Conservation (phyloP, 1,140 invertebrate genomes). For the Hydropsyche tenuis region DNA sequence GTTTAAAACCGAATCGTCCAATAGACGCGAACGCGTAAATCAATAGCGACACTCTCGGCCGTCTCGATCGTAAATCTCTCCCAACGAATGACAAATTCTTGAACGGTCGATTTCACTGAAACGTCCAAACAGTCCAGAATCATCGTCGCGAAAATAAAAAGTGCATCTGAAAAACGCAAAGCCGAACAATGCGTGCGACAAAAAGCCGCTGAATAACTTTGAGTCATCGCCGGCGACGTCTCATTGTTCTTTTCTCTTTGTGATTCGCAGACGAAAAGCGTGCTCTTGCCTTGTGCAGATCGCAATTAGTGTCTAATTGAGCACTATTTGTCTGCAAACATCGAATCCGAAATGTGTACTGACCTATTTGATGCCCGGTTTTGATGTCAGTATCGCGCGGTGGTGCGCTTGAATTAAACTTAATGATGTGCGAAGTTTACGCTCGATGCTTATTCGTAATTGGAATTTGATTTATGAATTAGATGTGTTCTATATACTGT, state of each 20-base stretch:
- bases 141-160: slow-evolving; percentile 40
- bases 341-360: no score
- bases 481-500: no score
- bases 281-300: background rate
- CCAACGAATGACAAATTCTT: slow-evolving; percentile 45
- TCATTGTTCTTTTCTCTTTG: slow-evolving; percentile 20
- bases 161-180: background rate
- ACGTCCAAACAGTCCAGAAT: slow-evolving; percentile 46
- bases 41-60: background rate
- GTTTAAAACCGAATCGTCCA: slow-evolving; percentile 13
- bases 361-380: no score
- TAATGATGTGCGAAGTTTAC: no score
- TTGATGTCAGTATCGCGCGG: no score
- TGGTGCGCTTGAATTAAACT: no score
- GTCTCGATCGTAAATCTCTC: slow-evolving; percentile 15
- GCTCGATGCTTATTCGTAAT: no score
- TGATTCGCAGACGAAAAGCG: background rate
- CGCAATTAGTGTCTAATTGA: background rate
- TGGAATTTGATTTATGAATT: no score
- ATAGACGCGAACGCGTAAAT: background rate
- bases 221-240: slow-evolving; percentile 6
- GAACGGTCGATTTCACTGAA: slow-evolving; percentile 25
- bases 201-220: slow-evolving; percentile 21
- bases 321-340: background rate
- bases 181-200: background rate